phyloP scores from a whole-genome alignment of 2,888 invertebrate species.

The Drosophila mulleri region DNA sequence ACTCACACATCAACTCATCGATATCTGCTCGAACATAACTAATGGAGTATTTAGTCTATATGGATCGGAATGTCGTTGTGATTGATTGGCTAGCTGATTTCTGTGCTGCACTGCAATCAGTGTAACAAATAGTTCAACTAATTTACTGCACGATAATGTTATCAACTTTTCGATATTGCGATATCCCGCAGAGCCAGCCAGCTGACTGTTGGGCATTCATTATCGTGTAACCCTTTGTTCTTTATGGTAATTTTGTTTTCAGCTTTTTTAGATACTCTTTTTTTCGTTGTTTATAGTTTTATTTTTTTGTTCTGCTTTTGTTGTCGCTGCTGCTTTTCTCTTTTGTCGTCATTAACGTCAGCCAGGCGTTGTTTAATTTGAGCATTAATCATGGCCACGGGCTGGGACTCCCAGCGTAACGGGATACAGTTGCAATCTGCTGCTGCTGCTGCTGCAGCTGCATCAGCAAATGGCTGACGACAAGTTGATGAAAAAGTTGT shows the following conservation, averaged over 20 bases:
- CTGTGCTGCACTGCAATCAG: constrained; percentile 1
- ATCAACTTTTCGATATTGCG: neutral
- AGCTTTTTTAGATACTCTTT: constrained; percentile 24
- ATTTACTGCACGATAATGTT: constrained; percentile 13
- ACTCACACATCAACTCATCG: constrained; percentile 29
- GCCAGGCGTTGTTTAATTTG: constrained; percentile 74
- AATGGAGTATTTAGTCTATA: constrained; percentile 15
- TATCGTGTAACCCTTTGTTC: constrained; percentile 47
- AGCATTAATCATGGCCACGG: constrained; percentile 71
- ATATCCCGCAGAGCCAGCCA: constrained; percentile 5
- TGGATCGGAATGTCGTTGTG: constrained; percentile 12
- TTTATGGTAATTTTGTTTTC: constrained; percentile 32
- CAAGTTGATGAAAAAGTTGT: constrained; percentile 59
- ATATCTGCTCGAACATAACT: constrained; percentile 9
- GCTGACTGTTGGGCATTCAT: constrained; percentile 28
- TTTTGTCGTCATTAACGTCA: constrained; percentile 77
- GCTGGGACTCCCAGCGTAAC: constrained; percentile 36
- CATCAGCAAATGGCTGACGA: constrained; percentile 35
- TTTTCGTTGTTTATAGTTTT: constrained; percentile 13
- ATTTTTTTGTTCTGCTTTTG: constrained; percentile 6
- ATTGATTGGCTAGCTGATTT: constrained; percentile 38
- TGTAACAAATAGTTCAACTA: constrained; percentile 1
- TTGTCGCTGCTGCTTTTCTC: constrained; percentile 46
- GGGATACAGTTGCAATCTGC: constrained; percentile 39
- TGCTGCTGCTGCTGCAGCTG: constrained; percentile 1